Evolutionary conservation across 2,113 vertebrate species (phyloP), one percentile per base, ranked within the genome.

Genomic region (Raphicerus campestris): DNA sequence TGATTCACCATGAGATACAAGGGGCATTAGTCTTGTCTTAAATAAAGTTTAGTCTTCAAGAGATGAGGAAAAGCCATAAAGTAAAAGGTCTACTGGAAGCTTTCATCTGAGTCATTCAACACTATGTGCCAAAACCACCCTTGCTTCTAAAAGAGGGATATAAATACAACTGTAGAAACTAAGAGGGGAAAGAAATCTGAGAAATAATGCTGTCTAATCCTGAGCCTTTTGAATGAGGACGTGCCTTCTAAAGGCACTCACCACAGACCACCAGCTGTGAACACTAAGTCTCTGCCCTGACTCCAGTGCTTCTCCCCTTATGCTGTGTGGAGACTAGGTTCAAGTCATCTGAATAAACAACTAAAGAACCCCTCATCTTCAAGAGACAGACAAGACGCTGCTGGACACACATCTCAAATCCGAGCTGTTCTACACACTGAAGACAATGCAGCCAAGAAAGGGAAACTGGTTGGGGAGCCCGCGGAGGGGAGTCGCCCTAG

Each of bases 401-500:
- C 10, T 30, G 14, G 80, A 6, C 53, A 55, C 26, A 39, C 19
- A 47, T 2, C 26, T 60, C 66, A 82, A 80, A 58, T 24, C 17
- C 26, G 7, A 28, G 7, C 39, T 11, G 42, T 9, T 30, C 3
- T 19, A 7, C 32, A 61, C 42, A 20, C 6, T 10, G 39, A 70
- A 75, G 81, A 51, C n/a, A 28, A 35, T 1, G 17, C 2, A 22
- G 22, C 3, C 14, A 53, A 55, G 53, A 17, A 49, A 58, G 78
- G 28, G 80, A n/a, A 42, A 82, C 24, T 3, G 0, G 35, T 6
- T 35, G n/a, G 22, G n/a, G 4, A 1, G 28, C 35, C 6, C 6
- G 14, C 1, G 32, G 19, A 42, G 0, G 2, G 63, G 7, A 7
- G 26, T 3, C 0, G 2, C 2, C 16, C 16, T 56, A 51, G 3